These are phyloP conservation scores for Bombus sylvicola DNA, from an alignment of 1,140 invertebrate species.

Conservation along the genomic window DNA sequence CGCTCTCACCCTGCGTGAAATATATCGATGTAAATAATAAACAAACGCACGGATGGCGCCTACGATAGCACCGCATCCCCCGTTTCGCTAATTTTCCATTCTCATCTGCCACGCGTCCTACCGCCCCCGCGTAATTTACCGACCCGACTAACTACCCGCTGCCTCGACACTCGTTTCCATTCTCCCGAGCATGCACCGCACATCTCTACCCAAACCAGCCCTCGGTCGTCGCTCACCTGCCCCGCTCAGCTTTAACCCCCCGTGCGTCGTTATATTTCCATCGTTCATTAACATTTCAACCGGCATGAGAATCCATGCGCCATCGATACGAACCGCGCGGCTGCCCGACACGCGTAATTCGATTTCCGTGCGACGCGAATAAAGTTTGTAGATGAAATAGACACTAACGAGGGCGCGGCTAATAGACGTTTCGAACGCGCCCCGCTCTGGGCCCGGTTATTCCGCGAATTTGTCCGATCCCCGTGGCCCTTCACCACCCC, in stretches of 20 bases:
- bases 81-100: conserved; percentile 44
- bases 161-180: conserved; percentile 37
- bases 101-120: conserved; percentile 5
- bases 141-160: conserved; percentile 47
- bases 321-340: conserved; percentile 39
- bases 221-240: background rate
- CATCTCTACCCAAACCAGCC: background rate
- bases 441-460: conserved; percentile 1
- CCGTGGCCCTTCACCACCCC: too few species aligned
- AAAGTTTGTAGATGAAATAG: conserved; percentile 55
- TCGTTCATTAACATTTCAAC: conserved; percentile 64
- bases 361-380: conserved; percentile 37
- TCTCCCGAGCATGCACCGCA: background rate
- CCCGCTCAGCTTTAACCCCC: background rate
- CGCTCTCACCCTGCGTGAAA: background rate
- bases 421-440: conserved; percentile 46
- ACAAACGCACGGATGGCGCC: background rate
- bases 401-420: conserved; percentile 43
- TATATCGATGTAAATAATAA: conserved; percentile 31
- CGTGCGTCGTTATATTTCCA: conserved; percentile 55
- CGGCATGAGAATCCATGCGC: conserved; percentile 37
- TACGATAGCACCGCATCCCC: background rate
- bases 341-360: conserved; percentile 45
- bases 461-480: background rate
- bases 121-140: conserved; percentile 40